phyloP scores from a whole-genome alignment of 2,797 vertebrate genomes.

The Acanthurus leucopareius region DNA sequence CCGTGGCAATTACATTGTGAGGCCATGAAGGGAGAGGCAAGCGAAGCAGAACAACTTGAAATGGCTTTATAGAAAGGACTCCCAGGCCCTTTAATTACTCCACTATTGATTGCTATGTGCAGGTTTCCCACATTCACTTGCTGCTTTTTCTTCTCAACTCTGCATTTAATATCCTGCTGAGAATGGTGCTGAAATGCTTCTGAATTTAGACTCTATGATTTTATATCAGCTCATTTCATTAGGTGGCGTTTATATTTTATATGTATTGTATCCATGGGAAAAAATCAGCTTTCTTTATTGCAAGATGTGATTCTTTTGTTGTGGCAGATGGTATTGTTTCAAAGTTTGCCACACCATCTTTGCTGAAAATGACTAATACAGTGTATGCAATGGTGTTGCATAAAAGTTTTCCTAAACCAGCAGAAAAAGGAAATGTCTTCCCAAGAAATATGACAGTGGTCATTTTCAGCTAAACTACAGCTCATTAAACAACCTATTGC shows the following conservation, averaged over 20 bases:
- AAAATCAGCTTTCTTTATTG: conserved; percentile 17
- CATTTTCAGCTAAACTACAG: too few species aligned
- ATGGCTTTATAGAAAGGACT: conserved; percentile 84
- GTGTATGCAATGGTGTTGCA: too few species aligned
- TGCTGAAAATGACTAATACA: too few species aligned
- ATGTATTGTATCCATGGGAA: neutral
- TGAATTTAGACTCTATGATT: conserved; percentile 40
- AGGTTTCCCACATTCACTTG: conserved; percentile 74
- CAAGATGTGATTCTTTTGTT: neutral
- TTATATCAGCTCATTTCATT: conserved; percentile 47
- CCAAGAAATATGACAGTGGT: too few species aligned
- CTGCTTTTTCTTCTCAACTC: conserved; percentile 67
- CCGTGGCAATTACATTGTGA: conserved; percentile 74
- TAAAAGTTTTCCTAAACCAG: too few species aligned
- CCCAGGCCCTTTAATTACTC: conserved; percentile 82
- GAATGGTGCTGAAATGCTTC: conserved; percentile 16
- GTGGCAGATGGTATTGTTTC: neutral
- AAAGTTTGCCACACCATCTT: neutral
- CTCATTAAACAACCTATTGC: too few species aligned
- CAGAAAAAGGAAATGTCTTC: too few species aligned
- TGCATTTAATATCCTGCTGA: conserved; percentile 60
- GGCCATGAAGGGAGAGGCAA: conserved; percentile 52
- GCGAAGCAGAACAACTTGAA: conserved; percentile 77
- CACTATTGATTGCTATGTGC: conserved; percentile 80
- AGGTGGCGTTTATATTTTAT: conserved; percentile 21